Evolutionary conservation across 1,140 invertebrate genomes (phyloP), one percentile per base, ranked within the genome.

Genomic region (Bombyx mandarina): DNA sequence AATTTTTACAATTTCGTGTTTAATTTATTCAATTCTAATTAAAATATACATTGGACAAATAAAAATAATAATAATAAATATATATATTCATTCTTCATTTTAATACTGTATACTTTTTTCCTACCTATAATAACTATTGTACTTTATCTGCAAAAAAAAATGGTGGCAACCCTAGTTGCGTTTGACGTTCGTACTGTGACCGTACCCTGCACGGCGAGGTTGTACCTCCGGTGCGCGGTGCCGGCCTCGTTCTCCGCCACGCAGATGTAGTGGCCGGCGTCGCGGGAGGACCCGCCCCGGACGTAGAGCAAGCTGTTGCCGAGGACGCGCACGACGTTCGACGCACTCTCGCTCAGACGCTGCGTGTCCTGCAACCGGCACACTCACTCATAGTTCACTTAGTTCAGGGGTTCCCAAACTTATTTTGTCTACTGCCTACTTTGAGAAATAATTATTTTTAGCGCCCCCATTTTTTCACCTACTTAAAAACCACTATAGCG

Each of bases 181-280:
- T 10, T 1, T 47, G 45, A 10, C 6, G n/a, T 47, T 12, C 45
- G 45, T 47, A 47, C 22, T 9, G 22, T 56, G 12, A 42, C 45
- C 7, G 45, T 57, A 88, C 88, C 86, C 76, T 67, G 61, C 8
- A 88, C 73, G 7, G 63, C 61, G 0, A 89, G 64, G 52, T 79
- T 66, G 67, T 80, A 88, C 7, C 76, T 66, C 8, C 78, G 59
- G 18, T 82, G 72, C 3, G 71, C 65, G 0, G 71, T 60, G 1
- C 87, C 86, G 0, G 75, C 84, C 7, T 46, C 52, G 57, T 88
- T 89, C 56, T 85, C 72, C 0, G 79, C 87, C 8, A 85, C 74
- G 52, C 88, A 89, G 6, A 79, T 68, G 72, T 88, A 88, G 55
- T 78, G 77, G 0, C 84, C 87, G n/a, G 80, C 75, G 71, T 80